These are phyloP conservation scores for Electrophaes corylata DNA, from an alignment of 2,888 invertebrate genomes.

Conservation along the genomic window DNA sequence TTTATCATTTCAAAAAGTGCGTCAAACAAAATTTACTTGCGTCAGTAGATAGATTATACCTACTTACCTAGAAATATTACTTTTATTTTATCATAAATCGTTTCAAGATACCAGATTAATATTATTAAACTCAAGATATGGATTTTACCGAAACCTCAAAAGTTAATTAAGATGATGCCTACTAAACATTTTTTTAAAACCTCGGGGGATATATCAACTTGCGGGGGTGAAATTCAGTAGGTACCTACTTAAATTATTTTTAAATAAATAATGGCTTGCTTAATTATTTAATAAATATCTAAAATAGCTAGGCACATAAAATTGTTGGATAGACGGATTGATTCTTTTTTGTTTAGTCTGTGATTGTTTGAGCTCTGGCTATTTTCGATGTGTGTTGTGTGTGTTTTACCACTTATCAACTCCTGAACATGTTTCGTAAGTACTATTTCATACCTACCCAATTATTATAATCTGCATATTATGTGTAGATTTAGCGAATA, in stretches of 20 bases:
- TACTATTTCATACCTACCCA: too few relatives aligned
- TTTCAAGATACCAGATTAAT: conserved; percentile 37
- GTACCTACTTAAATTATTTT: background rate
- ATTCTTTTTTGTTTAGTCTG: conserved; percentile 68
- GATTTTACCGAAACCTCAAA: background rate
- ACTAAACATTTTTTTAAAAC: background rate
- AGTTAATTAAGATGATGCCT: background rate
- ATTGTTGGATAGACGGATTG: conserved; percentile 53
- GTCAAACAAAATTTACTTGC: conserved; percentile 59
- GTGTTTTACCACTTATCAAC: too few relatives aligned
- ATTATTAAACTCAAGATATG: conserved; percentile 10
- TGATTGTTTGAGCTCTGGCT: conserved; percentile 61
- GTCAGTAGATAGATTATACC: conserved; percentile 54
- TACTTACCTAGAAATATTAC: conserved; percentile 25
- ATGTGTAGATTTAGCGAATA: too few relatives aligned
- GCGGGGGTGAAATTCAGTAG: background rate
- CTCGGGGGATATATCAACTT: too few relatives aligned
- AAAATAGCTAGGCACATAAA: conserved; percentile 48
- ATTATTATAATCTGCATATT: too few relatives aligned
- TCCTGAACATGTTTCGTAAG: too few relatives aligned
- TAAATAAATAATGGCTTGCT: background rate
- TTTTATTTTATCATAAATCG: conserved; percentile 47
- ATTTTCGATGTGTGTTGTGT: conserved; percentile 51
- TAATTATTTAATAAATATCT: conserved; percentile 30
- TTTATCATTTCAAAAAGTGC: conserved; percentile 57